phyloP scores from a whole-genome alignment of 2,888 invertebrate genomes.

The Neria commutata region DNA sequence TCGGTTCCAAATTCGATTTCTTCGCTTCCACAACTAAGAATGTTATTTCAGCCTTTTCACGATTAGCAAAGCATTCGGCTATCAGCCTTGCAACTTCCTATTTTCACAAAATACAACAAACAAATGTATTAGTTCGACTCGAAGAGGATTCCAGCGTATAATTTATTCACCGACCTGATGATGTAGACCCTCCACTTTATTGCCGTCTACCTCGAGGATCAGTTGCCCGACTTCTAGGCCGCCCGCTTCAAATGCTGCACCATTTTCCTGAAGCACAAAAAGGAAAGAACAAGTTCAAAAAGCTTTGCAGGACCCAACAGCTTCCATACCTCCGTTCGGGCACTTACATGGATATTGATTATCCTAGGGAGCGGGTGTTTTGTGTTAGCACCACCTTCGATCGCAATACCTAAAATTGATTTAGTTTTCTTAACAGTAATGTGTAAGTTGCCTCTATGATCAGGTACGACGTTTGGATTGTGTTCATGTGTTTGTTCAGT shows the following conservation, averaged over 20 bases:
- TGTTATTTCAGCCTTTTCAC: constrained; percentile 85
- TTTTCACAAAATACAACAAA: constrained; percentile 9
- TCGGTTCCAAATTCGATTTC: constrained; percentile 89
- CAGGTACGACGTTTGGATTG: constrained; percentile 75
- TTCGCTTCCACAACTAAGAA: constrained; percentile 93
- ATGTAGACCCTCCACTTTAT: constrained; percentile 77
- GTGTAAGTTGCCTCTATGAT: constrained; percentile 86
- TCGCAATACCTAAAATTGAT: constrained; percentile 93
- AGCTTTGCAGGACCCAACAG: background rate
- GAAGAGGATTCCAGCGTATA: no score
- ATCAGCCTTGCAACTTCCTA: constrained; percentile 87
- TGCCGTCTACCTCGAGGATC: constrained; percentile 89
- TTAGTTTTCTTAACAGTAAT: constrained; percentile 92
- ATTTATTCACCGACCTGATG: constrained; percentile 66
- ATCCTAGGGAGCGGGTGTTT: constrained; percentile 93
- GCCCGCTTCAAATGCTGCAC: constrained; percentile 91
- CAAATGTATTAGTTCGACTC: background rate
- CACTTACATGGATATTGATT: constrained; percentile 91
- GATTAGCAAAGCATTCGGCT: constrained; percentile 90
- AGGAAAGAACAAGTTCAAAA: background rate
- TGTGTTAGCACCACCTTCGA: constrained; percentile 96
- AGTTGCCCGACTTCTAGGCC: constrained; percentile 93
- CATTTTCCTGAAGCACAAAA: constrained; percentile 76
- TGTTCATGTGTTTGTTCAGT: constrained; percentile 63
- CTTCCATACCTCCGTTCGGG: background rate